These are phyloP conservation scores for Teleogryllus oceanicus DNA, from an alignment of 2,888 invertebrate species.

Conservation along the genomic window DNA sequence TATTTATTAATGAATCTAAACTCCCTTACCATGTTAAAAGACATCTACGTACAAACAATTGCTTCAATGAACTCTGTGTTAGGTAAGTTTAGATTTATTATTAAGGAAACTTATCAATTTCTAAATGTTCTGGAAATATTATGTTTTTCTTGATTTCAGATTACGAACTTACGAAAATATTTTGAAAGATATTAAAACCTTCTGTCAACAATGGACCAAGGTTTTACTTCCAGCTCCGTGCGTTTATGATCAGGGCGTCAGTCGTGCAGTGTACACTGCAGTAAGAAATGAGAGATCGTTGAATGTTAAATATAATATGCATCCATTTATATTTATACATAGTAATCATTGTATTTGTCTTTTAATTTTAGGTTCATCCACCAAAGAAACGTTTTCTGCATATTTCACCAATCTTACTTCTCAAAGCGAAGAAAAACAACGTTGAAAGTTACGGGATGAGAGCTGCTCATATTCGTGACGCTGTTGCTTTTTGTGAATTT, in stretches of 20 bases:
- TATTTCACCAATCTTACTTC: conserved; percentile 75
- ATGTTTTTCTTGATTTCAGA: conserved; percentile 48
- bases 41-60: conserved; percentile 56
- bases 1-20: conserved; percentile 66
- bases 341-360: background rate
- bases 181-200: conserved; percentile 66
- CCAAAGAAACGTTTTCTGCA: conserved; percentile 56
- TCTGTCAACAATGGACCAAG: conserved; percentile 60
- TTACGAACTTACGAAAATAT: conserved; percentile 65
- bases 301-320: background rate
- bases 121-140: conserved; percentile 25
- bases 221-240: conserved; percentile 68
- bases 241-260: conserved; percentile 68
- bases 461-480: conserved; percentile 80
- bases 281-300: conserved; percentile 42
- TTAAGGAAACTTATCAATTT: background rate
- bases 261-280: conserved; percentile 56
- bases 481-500: conserved; percentile 83
- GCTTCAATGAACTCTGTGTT: conserved; percentile 44
- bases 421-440: conserved; percentile 84
- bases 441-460: conserved; percentile 79
- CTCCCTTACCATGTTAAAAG: conserved; percentile 49
- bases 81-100: conserved; percentile 24
- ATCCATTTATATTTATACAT: background rate
- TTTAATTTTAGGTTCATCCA: conserved; percentile 45